A percentile compares a stretch with the other conserved stretches of the same genome.
Evolutionary conservation across 1,140 invertebrate species (phyloP).

Genomic region (Scylla paramamosain): DNA sequence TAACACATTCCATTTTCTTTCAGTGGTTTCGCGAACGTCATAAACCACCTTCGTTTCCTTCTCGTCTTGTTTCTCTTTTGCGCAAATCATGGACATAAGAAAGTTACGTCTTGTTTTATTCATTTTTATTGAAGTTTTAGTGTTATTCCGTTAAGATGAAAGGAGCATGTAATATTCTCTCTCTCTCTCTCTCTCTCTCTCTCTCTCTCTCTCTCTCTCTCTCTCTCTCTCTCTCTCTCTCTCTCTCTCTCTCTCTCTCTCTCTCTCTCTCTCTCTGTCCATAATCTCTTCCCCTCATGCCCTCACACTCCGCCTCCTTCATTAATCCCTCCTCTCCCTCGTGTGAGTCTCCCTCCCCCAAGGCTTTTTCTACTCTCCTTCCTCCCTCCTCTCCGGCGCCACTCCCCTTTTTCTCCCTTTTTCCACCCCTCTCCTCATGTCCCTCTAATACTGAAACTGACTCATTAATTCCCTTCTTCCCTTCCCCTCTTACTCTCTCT

Average conservation of each 20-base stretch:
- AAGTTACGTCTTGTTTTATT: too few relatives aligned
- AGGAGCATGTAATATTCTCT: not conserved
- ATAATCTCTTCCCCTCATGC: constrained; percentile 4
- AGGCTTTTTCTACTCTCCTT: not conserved
- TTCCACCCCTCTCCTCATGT: not conserved
- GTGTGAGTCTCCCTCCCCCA: not conserved
- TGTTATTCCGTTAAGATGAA: too few relatives aligned
- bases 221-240: not conserved
- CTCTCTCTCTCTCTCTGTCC: not conserved
- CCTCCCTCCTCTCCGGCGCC: not conserved
- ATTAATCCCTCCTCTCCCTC: not conserved
- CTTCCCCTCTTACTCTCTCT: not conserved
- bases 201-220: not conserved
- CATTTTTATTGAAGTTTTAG: too few relatives aligned
- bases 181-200: not conserved
- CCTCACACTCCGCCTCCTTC: not conserved
- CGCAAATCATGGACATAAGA: too few relatives aligned
- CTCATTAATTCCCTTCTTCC: constrained; percentile 21
- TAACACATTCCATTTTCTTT: too few relatives aligned
- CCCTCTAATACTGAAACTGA: constrained; percentile 1
- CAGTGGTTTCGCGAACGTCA: too few relatives aligned
- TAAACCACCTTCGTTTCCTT: too few relatives aligned
- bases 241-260: not conserved
- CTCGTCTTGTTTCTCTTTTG: too few relatives aligned
- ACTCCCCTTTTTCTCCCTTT: not conserved